Percentiles rank a stretch among this genome's conserved stretches.
These are phyloP conservation scores for Trichopoda pennipes DNA, from an alignment of 2,888 invertebrate genomes.

Conservation along the genomic window DNA sequence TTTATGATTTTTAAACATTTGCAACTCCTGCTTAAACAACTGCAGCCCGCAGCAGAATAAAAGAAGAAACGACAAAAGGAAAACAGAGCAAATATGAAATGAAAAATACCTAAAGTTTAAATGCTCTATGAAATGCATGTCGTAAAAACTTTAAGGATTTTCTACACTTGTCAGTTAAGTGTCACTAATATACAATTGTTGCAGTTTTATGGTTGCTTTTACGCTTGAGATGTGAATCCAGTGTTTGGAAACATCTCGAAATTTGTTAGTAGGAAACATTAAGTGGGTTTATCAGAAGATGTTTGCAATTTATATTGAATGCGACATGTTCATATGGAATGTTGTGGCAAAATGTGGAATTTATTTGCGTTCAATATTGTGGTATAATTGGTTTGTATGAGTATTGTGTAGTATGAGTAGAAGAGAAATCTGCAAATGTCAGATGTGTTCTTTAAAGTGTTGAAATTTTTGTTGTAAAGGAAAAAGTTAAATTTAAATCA, in stretches of 20 bases:
- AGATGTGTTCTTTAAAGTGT: background rate
- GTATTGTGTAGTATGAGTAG: background rate
- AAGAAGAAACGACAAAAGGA: background rate
- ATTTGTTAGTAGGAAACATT: slow-evolving; percentile 1
- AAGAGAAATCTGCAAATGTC: background rate
- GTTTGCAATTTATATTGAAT: background rate
- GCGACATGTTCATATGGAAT: slow-evolving; percentile 37
- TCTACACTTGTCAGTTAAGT: slow-evolving; percentile 38
- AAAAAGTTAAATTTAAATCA: too few relatives aligned
- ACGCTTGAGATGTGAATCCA: slow-evolving; percentile 37
- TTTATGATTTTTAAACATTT: background rate
- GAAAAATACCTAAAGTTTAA: slow-evolving; percentile 50
- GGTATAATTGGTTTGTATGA: background rate
- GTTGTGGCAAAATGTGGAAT: slow-evolving; percentile 18
- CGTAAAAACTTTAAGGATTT: slow-evolving; percentile 52
- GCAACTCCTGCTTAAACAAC: slow-evolving; percentile 24
- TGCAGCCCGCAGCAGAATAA: background rate
- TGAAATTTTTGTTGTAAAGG: background rate
- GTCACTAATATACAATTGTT: slow-evolving; percentile 31
- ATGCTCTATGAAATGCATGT: slow-evolving; percentile 48
- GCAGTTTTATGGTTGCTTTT: slow-evolving; percentile 51
- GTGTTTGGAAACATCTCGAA: slow-evolving; percentile 10
- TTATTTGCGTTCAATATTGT: background rate
- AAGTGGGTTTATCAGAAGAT: background rate
- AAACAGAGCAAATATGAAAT: background rate